Conservation (phyloP, 2,888 invertebrate species). For the Nomada ruficornis region DNA sequence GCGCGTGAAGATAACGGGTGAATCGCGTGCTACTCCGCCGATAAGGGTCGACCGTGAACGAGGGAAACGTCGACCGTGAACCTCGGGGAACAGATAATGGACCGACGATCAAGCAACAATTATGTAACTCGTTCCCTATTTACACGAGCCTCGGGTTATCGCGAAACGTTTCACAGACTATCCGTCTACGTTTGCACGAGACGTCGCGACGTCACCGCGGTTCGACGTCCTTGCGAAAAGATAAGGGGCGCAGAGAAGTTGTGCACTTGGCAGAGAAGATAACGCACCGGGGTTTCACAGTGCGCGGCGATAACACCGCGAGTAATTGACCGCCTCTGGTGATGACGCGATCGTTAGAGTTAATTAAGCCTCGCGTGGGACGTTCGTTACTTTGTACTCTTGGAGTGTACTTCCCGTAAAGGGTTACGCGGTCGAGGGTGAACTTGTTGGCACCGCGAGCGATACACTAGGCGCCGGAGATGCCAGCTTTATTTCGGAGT, state of each 20-base stretch:
- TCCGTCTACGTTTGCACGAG: not conserved
- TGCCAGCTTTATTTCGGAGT: too few relatives aligned
- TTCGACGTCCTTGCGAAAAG: not conserved
- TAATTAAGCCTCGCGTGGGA: conserved; percentile 38
- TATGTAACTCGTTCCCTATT: not conserved
- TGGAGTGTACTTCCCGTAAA: not conserved
- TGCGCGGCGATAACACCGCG: conserved; percentile 29
- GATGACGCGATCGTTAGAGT: conserved; percentile 27
- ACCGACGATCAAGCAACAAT: not conserved
- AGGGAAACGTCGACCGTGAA: not conserved
- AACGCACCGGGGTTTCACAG: not conserved
- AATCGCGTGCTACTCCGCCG: not conserved
- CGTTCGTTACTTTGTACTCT: conserved; percentile 24
- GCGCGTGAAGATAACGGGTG: not conserved
- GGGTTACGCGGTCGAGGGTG: conserved; percentile 6
- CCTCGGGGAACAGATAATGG: not conserved
- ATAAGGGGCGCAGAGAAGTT: conserved; percentile 22
- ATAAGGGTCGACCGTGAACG: not conserved
- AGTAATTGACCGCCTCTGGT: conserved; percentile 43
- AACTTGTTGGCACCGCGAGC: not conserved
- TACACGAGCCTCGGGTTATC: not conserved
- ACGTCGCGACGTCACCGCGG: not conserved
- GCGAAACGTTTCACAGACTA: not conserved
- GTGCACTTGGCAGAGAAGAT: conserved; percentile 22
- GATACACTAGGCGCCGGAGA: not conserved